Conservation (phyloP, 2,797 vertebrate species). For the Sebastiscus tertius region DNA sequence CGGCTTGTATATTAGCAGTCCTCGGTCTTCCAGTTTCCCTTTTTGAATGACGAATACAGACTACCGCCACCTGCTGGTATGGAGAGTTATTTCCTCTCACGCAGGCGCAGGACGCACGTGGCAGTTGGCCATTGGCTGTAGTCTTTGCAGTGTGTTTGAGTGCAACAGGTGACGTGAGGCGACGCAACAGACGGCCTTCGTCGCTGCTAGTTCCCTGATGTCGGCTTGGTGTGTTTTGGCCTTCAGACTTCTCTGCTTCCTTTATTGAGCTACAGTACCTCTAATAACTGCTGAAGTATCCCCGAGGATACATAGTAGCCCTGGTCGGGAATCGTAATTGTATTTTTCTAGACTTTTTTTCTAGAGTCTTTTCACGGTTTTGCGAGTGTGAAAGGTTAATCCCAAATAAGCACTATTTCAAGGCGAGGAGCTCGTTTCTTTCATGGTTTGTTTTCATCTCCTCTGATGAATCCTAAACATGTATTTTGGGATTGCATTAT, state of each 20-base stretch:
- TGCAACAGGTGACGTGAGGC: too few species aligned
- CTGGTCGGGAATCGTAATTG: neutral
- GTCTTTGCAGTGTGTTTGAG: too few species aligned
- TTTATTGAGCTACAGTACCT: neutral
- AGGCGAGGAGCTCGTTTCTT: slow-evolving; percentile 35
- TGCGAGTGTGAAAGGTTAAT: slow-evolving; percentile 33
- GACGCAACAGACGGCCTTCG: too few species aligned
- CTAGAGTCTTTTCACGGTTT: neutral
- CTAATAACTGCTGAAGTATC: neutral
- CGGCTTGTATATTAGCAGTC: too few species aligned
- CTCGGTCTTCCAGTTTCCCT: too few species aligned
- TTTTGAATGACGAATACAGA: too few species aligned
- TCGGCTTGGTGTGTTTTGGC: neutral
- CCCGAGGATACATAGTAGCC: neutral
- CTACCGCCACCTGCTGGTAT: too few species aligned
- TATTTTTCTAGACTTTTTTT: neutral
- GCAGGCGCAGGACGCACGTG: too few species aligned
- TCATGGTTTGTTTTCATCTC: slow-evolving; percentile 39
- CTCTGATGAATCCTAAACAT: slow-evolving; percentile 51
- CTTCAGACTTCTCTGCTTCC: neutral
- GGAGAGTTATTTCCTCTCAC: too few species aligned
- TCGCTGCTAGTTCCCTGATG: too few species aligned
- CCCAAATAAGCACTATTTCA: slow-evolving; percentile 11
- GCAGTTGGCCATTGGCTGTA: too few species aligned
- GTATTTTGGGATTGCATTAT: slow-evolving; percentile 62